A percentile compares a stretch with the other conserved stretches of the same genome.
phyloP scores from a whole-genome alignment of 2,888 invertebrate genomes.

The Papilio elwesi region DNA sequence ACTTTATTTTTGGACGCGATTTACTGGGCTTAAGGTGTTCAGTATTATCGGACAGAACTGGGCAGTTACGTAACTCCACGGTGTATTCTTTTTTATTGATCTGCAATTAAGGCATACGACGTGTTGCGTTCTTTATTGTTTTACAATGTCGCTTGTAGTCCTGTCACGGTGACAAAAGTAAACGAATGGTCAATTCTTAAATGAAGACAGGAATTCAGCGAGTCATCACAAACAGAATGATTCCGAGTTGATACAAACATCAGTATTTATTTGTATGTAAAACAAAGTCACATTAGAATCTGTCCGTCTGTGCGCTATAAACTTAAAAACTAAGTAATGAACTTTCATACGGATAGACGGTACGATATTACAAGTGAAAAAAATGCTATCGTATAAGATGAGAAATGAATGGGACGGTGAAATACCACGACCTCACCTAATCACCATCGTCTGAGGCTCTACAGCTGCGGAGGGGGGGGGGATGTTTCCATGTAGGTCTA shows the following conservation, averaged over 20 bases:
- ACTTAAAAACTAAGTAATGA: neutral
- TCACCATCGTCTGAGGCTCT: too few relatives aligned
- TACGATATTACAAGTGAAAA: neutral
- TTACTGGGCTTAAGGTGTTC: too few relatives aligned
- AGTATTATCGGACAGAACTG: too few relatives aligned
- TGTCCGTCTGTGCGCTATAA: too few relatives aligned
- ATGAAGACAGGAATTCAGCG: neutral
- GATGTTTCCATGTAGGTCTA: too few relatives aligned
- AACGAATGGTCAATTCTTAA: neutral
- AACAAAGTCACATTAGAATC: too few relatives aligned
- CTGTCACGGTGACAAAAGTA: neutral
- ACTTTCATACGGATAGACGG: neutral
- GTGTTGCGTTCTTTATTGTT: neutral
- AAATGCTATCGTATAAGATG: too few relatives aligned
- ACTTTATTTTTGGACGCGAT: too few relatives aligned
- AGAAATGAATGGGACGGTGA: too few relatives aligned
- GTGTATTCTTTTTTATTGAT: neutral
- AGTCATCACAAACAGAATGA: constrained; percentile 6
- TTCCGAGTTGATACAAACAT: neutral
- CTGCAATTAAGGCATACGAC: neutral
- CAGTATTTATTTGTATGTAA: too few relatives aligned
- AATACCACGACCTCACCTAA: too few relatives aligned
- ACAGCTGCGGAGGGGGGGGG: too few relatives aligned
- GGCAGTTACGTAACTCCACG: neutral
- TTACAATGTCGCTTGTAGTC: neutral